Percentiles rank a stretch among this genome's conserved stretches.
Conservation (phyloP, 2,888 invertebrate genomes). For the Catocala nupta region DNA sequence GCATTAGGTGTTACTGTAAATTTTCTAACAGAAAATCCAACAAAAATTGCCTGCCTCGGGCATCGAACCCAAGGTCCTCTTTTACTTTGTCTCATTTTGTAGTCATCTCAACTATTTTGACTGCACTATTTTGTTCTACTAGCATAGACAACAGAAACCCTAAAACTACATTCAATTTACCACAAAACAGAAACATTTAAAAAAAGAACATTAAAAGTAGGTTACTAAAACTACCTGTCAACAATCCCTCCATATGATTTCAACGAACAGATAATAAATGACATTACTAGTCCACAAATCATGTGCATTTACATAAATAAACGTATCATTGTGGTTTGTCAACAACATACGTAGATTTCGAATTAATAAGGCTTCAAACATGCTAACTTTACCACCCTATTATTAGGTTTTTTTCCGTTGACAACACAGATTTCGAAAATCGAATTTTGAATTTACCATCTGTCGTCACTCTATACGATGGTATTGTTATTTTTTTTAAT, state of each 20-base stretch:
- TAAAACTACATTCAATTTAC: too few relatives aligned
- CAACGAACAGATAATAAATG: slow-evolving; percentile 41
- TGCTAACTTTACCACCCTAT: slow-evolving; percentile 59
- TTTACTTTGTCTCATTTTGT: too few relatives aligned
- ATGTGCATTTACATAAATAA: slow-evolving; percentile 44
- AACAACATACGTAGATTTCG: slow-evolving; percentile 52
- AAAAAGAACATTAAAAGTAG: slow-evolving; percentile 10
- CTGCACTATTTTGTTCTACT: too few relatives aligned
- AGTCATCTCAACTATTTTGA: too few relatives aligned
- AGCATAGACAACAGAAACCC: too few relatives aligned
- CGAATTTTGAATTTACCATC: slow-evolving; percentile 69
- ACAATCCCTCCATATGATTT: slow-evolving; percentile 23
- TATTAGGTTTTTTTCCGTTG: slow-evolving; percentile 68
- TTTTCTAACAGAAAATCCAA: too few relatives aligned
- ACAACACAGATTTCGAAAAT: slow-evolving; percentile 76
- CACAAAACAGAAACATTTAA: too few relatives aligned
- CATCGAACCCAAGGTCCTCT: too few relatives aligned
- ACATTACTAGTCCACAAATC: slow-evolving; percentile 48
- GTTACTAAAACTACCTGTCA: slow-evolving; percentile 29
- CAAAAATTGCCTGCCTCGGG: too few relatives aligned
- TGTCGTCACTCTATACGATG: slow-evolving; percentile 77
- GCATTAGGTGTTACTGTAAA: too few relatives aligned
- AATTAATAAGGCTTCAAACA: slow-evolving; percentile 48
- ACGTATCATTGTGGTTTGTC: slow-evolving; percentile 58
- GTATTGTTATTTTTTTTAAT: slow-evolving; percentile 69